Evolutionary conservation across 2,113 vertebrate genomes (phyloP), one percentile per base, ranked within the genome.

Genomic region (Nerophis ophidion): DNA sequence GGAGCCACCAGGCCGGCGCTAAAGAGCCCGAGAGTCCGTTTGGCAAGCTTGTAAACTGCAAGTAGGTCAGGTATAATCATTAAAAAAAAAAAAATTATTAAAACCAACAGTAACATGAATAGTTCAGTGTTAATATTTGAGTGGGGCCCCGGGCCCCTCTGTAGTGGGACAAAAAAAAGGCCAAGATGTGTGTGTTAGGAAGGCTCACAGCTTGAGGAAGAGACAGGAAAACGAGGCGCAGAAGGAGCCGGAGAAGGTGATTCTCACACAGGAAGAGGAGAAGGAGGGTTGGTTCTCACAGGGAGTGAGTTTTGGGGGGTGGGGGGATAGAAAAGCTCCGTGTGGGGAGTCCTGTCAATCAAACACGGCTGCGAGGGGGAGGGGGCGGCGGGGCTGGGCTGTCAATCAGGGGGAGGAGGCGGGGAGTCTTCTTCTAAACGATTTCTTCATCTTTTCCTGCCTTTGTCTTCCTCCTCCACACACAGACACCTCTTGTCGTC

Each of bases 301-400:
- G 73, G 65, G n/a, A 38, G 52, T 5, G n/a, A 55, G 80, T 87
- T 85, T 76, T 68, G 66, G 71, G 59, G 79, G 81, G 83, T 86
- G n/a, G n/a, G n/a, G n/a, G n/a, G n/a, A n/a, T n/a, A n/a, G n/a
- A 85, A 86, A 81, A 82, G 81, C 76, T 73, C 72, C 70, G 77
- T 82, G 79, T 84, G 83, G 82, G 83, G 81, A 86, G 86, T 81
- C 84, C 85, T 86, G 86, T 86, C 86, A 88, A 79, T 88, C 86
- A 87, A 71, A 79, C 65, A 55, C 56, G 12, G 45, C n/a, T 4
- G 64, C 56, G 60, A 42, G 66, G 74, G 70, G 77, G 71, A 70
- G 66, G 66, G 66, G 76, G 68, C 71, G 69, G 68, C 65, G 72
- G 44, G 61, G 78, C 71, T 75, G 75, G 3, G 56, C 86, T 84